These are phyloP conservation scores for Colaptes auratus DNA, from an alignment of 2,113 vertebrate species.

Conservation along the genomic window DNA sequence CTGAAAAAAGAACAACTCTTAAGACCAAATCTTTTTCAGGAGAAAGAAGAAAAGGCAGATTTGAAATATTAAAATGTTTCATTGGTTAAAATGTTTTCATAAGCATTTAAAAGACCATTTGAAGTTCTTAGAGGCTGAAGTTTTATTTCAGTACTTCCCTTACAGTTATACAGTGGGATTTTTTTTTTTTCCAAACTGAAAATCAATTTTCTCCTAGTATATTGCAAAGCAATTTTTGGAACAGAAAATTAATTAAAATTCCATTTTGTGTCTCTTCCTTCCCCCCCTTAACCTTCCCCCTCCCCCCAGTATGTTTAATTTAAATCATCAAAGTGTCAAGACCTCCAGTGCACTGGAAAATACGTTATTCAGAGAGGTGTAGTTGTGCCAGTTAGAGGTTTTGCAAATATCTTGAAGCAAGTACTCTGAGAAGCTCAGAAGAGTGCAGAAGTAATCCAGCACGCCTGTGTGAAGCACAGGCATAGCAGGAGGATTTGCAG, in stretches of 20 bases:
- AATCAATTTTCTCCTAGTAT: not conserved
- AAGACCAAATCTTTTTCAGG: not conserved
- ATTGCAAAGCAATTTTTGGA: not conserved
- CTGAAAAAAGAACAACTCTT: not conserved
- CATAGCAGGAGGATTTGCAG: slow-evolving; percentile 49
- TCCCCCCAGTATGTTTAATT: not conserved
- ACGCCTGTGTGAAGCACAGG: not conserved
- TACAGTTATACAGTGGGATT: not conserved
- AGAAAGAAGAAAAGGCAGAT: not conserved
- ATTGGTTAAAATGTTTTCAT: not conserved
- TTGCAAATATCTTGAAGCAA: not conserved
- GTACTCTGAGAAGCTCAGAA: not conserved
- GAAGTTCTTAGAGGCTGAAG: not conserved
- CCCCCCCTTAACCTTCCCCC: too few relatives aligned
- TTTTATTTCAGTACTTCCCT: not conserved
- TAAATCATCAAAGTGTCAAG: not conserved
- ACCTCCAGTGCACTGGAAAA: slow-evolving; percentile 27
- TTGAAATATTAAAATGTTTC: not conserved
- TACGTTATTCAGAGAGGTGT: not conserved
- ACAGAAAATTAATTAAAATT: not conserved
- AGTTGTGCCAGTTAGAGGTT: not conserved
- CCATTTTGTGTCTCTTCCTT: not conserved
- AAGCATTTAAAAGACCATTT: not conserved
- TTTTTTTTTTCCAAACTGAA: not conserved
- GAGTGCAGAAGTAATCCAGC: slow-evolving; percentile 26